Base-by-base conservation (phyloP, 2,113 vertebrate genomes). In the Diphyllodes magnificus region DNA sequence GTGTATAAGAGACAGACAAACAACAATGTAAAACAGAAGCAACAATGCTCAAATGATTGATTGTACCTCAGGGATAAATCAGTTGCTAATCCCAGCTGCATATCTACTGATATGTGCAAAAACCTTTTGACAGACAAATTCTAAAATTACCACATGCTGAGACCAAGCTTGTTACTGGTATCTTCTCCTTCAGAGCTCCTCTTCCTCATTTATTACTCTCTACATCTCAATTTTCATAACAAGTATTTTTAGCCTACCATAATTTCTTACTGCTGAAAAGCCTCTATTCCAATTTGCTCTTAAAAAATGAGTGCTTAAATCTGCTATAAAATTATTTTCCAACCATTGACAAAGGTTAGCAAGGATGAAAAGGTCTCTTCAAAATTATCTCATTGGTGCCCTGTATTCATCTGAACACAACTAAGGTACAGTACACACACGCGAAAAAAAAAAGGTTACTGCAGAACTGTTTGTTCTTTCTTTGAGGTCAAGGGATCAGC, bases 391-490 rank as follows among this genome's bases (percentile, higher is more conserved):
- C 66, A 49, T 39, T n/a, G 13, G 11, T 69, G 33, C 19, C 79
- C 61, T 92, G 37, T 61, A n/a, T 60, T 92, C 25, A 42, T 63
- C 92, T 92, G 84, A 81, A 77, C 14, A 59, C 42, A 50, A 37
- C 50, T 44, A 95, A 96, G 79, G 92, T 87, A 73, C 35, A 84
- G 79, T 30, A 88, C 16, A 70, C 7, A 82, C 79, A 4, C 5
- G 27, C 4, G 11, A 11, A 49, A 24, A 42, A 39, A 65, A 94
- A 89, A 28, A 35, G 54, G 76, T 69, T 95, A 82, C 42, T 91
- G 57, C 17, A 90, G 93, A 94, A 94, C 53, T 94, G 89, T 89
- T 92, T 96, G 93, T 95, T 96, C 96, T 87, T 95, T 93, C 69
- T 92, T 78, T 96, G 69, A 96, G 61, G n/a, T 70, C 85, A 86